Base-by-base conservation (phyloP, 2,797 vertebrate genomes). In the Bradypodion pumilum region DNA sequence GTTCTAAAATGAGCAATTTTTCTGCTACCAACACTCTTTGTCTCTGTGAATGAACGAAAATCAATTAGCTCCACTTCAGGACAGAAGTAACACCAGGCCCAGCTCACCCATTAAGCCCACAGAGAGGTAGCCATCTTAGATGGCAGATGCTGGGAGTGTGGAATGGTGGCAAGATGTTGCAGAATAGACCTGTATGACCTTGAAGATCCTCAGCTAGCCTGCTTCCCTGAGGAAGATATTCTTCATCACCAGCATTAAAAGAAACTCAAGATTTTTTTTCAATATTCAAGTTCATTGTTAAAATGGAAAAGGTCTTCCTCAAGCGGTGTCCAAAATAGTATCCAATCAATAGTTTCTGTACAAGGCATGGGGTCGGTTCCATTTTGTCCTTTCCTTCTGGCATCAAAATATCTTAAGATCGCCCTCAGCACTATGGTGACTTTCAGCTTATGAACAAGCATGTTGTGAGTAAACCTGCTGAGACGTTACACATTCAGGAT, bases 401-500 rank as follows among this genome's bases (percentile, higher is more conserved):
- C 69, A 70, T 25, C 37, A 68, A 68, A 68, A 37, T 68, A 10
- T 63, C 25, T 70, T 42, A n/a, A 23, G 40, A 32, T 70, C 21
- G 10, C 13, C 37, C 66, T 37, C 35, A 27, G 35, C 37, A 8
- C 35, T 40, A 49, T 60, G 15, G 4, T 76, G 62, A 68, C 35
- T 69, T 59, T 29, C 21, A 46, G 8, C 72, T 62, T n/a, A 62
- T 13, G 2, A 46, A 52, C 32, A 84, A 46, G 44, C 27, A 29
- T 21, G 42, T 29, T 10, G 4, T 0, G 25, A 15, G n/a, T 19
- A 49, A 13, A 49, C 46, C 49, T 49, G 46, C 46, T 49, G 46
- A 60, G 23, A 81, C 62, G 69, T 68, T 72, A 32, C 70, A 74
- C 80, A 56, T 70, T 46, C 60, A 59, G 72, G 81, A 72, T 89